These are phyloP conservation scores for Osmerus eperlanus DNA, from an alignment of 2,113 vertebrate species.

Conservation along the genomic window DNA sequence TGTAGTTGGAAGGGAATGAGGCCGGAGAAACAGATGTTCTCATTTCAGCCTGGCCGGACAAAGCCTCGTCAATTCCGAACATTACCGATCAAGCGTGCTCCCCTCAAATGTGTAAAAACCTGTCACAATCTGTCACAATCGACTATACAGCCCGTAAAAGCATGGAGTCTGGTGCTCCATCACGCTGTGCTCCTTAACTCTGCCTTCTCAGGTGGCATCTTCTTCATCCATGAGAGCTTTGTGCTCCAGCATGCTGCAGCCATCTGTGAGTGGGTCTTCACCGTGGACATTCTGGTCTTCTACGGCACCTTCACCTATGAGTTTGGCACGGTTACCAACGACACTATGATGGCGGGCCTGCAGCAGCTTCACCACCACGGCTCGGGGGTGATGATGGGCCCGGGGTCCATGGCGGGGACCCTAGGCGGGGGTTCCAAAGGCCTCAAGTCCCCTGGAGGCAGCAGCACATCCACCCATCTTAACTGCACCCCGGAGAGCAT, in stretches of 20 bases:
- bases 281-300: conserved; percentile 86
- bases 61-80: neutral
- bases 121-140: no score
- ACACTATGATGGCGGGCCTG: conserved; percentile 83
- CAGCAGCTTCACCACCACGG: conserved; percentile 67
- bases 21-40: neutral
- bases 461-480: conserved; percentile 87
- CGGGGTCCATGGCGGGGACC: conserved; percentile 53
- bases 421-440: conserved; percentile 68
- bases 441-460: conserved; percentile 83
- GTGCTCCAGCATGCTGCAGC: conserved; percentile 85
- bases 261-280: conserved; percentile 90
- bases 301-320: conserved; percentile 92
- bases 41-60: neutral
- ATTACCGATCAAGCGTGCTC: no score
- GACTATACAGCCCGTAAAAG: no score
- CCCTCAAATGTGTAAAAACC: no score
- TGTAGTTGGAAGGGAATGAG: neutral
- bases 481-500: conserved; percentile 86
- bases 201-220: conserved; percentile 72
- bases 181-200: conserved; percentile 65
- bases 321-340: conserved; percentile 82
- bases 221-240: conserved; percentile 86
- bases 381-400: conserved; percentile 65
- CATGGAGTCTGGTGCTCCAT: neutral